These are phyloP conservation scores for Nudaria mundana DNA, from an alignment of 2,888 invertebrate genomes.

Conservation along the genomic window DNA sequence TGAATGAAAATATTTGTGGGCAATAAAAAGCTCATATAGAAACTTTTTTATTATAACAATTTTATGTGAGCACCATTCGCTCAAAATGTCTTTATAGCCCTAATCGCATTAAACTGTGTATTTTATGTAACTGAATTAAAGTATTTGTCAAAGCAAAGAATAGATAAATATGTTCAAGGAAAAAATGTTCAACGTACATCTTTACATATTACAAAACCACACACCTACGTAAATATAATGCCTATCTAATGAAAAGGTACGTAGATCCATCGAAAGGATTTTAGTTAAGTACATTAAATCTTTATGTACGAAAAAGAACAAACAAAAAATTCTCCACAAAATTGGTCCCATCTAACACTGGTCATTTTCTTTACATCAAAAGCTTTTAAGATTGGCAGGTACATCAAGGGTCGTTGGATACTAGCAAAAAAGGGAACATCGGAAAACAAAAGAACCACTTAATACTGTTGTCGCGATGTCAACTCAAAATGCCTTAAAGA, in stretches of 20 bases:
- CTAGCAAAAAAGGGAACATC: constrained; percentile 19
- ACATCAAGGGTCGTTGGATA: constrained; percentile 6
- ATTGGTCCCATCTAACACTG: constrained; percentile 22
- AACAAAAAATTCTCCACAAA: constrained; percentile 15
- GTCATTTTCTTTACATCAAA: constrained; percentile 30
- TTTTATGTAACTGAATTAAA: constrained; percentile 19
- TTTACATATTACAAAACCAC: too few relatives aligned
- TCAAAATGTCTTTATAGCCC: constrained; percentile 9
- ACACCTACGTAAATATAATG: too few relatives aligned
- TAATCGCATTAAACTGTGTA: constrained; percentile 6
- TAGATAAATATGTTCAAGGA: not conserved
- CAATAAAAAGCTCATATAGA: constrained; percentile 14
- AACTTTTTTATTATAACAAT: constrained; percentile 25
- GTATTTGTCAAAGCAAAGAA: not conserved
- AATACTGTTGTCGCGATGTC: constrained; percentile 42
- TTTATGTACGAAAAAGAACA: constrained; percentile 11
- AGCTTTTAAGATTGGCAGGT: constrained; percentile 23
- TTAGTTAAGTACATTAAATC: too few relatives aligned
- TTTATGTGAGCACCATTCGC: constrained; percentile 22
- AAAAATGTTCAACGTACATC: too few relatives aligned
- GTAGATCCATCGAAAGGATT: too few relatives aligned
- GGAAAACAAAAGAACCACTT: constrained; percentile 39
- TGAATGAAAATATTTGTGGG: constrained; percentile 16
- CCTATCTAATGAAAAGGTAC: too few relatives aligned
- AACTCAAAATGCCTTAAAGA: constrained; percentile 42